Percentiles rank a stretch among this genome's conserved stretches.
Conservation (phyloP, 2,888 invertebrate genomes). For the Meteorus cinctellus region DNA sequence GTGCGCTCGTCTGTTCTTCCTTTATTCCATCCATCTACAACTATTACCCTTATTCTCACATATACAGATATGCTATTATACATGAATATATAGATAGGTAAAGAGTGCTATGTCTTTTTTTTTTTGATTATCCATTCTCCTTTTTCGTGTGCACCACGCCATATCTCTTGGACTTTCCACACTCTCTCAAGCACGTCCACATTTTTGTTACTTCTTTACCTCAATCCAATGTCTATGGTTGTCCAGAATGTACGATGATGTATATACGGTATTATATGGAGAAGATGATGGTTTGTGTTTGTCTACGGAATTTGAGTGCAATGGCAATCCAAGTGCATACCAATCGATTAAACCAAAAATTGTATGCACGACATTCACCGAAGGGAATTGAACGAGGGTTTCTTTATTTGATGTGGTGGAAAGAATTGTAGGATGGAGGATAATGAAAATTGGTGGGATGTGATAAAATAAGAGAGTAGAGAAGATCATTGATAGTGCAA, state of each 20-base stretch:
- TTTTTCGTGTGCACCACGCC: not conserved
- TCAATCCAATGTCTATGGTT: no score
- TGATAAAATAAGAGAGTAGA: not conserved
- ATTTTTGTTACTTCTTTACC: not conserved
- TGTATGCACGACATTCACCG: slow-evolving; percentile 47
- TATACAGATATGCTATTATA: not conserved
- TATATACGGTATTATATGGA: not conserved
- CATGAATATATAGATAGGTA: not conserved
- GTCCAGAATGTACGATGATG: no score
- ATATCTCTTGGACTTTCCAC: not conserved
- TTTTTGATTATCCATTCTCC: slow-evolving; percentile 50
- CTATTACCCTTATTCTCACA: not conserved
- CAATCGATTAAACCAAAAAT: slow-evolving; percentile 46
- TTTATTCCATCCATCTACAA: slow-evolving; percentile 57
- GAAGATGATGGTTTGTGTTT: slow-evolving; percentile 30
- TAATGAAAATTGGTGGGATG: not conserved
- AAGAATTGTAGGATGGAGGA: slow-evolving; percentile 12
- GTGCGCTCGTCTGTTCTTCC: slow-evolving; percentile 62
- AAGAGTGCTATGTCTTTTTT: slow-evolving; percentile 49
- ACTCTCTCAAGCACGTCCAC: not conserved
- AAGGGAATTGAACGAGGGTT: not conserved
- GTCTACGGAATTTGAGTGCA: slow-evolving; percentile 27
- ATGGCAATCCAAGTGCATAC: slow-evolving; percentile 48
- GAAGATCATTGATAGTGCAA: slow-evolving; percentile 22
- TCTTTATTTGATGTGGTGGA: slow-evolving; percentile 56